Evolutionary conservation across 2,113 vertebrate species (phyloP).

Genomic region (Rhadina sibilatrix): DNA sequence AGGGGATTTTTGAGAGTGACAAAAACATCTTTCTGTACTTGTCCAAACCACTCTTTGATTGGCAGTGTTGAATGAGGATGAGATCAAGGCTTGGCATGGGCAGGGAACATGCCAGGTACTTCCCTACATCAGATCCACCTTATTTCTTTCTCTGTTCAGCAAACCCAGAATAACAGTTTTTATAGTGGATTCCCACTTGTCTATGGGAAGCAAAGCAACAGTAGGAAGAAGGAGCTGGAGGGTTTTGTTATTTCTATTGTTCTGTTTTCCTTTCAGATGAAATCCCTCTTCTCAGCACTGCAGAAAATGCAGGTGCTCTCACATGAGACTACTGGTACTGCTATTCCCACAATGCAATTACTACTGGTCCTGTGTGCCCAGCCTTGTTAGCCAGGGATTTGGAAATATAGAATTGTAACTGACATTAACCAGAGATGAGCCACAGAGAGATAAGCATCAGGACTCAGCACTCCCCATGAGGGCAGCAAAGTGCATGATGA

Average conservation of each 20-base stretch:
- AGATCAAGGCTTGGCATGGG: neutral
- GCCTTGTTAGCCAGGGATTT: neutral
- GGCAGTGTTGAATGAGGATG: neutral
- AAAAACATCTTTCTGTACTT: neutral
- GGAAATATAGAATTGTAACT: neutral
- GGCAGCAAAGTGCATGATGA: neutral
- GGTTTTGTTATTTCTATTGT: neutral
- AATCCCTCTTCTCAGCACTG: neutral
- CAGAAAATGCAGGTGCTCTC: neutral
- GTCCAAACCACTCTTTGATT: neutral
- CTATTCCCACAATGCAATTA: neutral
- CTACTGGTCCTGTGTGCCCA: neutral
- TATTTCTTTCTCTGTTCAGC: neutral
- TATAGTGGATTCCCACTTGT: neutral
- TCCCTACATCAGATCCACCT: neutral
- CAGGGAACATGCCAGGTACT: neutral
- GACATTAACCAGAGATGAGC: neutral
- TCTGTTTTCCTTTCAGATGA: neutral
- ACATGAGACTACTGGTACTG: neutral
- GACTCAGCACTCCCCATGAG: neutral
- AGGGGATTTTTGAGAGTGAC: neutral
- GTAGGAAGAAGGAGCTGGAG: neutral
- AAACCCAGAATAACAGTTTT: neutral
- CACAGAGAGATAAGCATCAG: neutral
- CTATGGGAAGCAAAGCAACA: neutral